These are phyloP conservation scores for Barbus barbus DNA, from an alignment of 2,113 vertebrate species.

Conservation along the genomic window DNA sequence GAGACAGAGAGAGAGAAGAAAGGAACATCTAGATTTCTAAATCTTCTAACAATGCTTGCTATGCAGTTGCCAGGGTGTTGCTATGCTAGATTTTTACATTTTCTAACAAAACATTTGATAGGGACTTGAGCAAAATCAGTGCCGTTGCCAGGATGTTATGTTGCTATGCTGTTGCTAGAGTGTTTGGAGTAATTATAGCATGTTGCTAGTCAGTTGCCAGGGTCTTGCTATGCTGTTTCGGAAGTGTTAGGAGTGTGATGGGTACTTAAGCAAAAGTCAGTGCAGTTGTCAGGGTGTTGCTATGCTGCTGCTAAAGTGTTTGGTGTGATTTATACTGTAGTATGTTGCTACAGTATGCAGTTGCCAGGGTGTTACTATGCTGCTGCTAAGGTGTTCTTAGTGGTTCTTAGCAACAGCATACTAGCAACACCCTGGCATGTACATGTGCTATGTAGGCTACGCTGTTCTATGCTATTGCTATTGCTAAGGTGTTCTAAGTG, in stretches of 20 bases:
- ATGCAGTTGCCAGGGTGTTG: not conserved
- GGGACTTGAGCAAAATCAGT: not conserved
- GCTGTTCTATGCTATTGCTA: too few relatives aligned
- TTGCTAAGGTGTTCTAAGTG: too few relatives aligned
- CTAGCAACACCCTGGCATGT: too few relatives aligned
- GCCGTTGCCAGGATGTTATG: not conserved
- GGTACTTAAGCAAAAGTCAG: not conserved
- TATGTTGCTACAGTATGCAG: not conserved
- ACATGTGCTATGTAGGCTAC: too few relatives aligned
- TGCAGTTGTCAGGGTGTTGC: not conserved
- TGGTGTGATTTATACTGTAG: not conserved
- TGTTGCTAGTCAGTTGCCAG: not conserved
- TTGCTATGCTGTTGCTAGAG: not conserved
- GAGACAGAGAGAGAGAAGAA: conserved; percentile 34
- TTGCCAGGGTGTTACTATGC: not conserved
- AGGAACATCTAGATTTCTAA: conserved; percentile 15
- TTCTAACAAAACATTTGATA: too few relatives aligned
- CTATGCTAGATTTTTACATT: not conserved
- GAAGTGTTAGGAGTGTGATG: too few relatives aligned
- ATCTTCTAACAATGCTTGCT: not conserved
- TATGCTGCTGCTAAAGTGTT: not conserved
- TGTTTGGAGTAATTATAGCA: too few relatives aligned
- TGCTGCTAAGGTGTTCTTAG: not conserved
- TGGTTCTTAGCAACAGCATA: not conserved
- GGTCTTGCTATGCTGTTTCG: not conserved